Conservation (phyloP, 2,113 vertebrate genomes). For the Calidris pugnax region DNA sequence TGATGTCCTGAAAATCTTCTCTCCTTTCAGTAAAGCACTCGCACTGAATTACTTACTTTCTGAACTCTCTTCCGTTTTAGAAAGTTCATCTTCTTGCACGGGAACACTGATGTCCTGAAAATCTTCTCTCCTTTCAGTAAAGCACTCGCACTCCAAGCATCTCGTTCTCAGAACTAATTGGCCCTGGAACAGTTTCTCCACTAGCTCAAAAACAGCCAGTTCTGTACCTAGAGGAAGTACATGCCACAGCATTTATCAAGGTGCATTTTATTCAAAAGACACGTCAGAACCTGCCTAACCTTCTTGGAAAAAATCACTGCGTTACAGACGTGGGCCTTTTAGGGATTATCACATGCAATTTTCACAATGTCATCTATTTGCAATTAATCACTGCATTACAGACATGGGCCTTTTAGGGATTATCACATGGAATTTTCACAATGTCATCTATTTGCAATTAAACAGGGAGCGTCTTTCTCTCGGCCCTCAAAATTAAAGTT, state of each 20-base stretch:
- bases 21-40: conserved; percentile 93
- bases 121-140: conserved; percentile 93
- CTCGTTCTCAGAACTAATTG: conserved; percentile 92
- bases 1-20: conserved; percentile 98
- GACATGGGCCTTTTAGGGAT: neutral
- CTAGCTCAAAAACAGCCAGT: conserved; percentile 82
- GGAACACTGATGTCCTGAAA: conserved; percentile 98
- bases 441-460: fast-evolving
- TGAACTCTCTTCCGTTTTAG: conserved; percentile 81
- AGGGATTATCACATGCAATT: neutral
- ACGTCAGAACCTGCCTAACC: neutral
- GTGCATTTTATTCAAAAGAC: neutral
- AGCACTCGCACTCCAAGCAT: conserved; percentile 96
- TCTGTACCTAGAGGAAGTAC: conserved; percentile 65
- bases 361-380: fast-evolving
- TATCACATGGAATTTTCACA: neutral
- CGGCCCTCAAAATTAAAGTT: neutral
- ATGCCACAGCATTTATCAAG: neutral
- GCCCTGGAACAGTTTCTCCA: conserved; percentile 95
- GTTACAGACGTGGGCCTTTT: neutral
- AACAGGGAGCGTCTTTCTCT: neutral
- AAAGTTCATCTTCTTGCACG: conserved; percentile 89
- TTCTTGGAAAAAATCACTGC: neutral
- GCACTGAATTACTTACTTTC: conserved; percentile 88
- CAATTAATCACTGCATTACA: too few species aligned